A percentile compares a stretch with the other conserved stretches of the same genome.
Conservation (phyloP, 2,797 vertebrate genomes). For the Xenopus petersii region DNA sequence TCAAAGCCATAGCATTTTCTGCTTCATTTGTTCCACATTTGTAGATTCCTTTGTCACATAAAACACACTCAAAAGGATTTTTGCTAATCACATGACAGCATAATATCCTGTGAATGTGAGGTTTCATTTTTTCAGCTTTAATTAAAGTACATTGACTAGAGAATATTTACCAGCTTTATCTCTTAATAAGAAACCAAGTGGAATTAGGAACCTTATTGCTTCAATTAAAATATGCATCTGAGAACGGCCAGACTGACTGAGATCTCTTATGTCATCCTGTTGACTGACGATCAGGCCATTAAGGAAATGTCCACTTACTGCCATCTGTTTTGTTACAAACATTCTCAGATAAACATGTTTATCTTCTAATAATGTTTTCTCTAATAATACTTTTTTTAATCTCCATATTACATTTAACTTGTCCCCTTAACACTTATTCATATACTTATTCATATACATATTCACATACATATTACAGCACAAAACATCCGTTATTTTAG, state of each 20-base stretch:
- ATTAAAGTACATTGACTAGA: constrained; percentile 31
- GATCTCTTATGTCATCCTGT: constrained; percentile 29
- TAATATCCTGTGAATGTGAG: constrained; percentile 17
- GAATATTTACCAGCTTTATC: constrained; percentile 22
- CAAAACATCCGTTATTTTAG: too few relatives aligned
- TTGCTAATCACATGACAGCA: constrained; percentile 26
- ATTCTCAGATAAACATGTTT: constrained; percentile 18
- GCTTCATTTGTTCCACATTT: not conserved
- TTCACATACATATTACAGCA: too few relatives aligned
- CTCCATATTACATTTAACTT: not conserved
- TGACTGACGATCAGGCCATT: constrained; percentile 35
- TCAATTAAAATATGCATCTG: constrained; percentile 39
- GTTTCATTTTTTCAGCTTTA: constrained; percentile 24
- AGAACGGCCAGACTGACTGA: constrained; percentile 29
- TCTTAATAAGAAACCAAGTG: constrained; percentile 23
- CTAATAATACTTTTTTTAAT: not conserved
- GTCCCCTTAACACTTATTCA: too few relatives aligned
- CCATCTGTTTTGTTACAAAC: constrained; percentile 34
- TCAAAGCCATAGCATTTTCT: too few relatives aligned
- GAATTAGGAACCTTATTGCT: constrained; percentile 41
- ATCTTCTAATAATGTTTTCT: too few relatives aligned
- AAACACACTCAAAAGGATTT: constrained; percentile 32
- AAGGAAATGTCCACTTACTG: constrained; percentile 38
- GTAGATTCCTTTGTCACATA: constrained; percentile 24
- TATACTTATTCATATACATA: too few relatives aligned